Conservation (phyloP, 1,140 invertebrate genomes). For the Drosophila melanogaster region DNA sequence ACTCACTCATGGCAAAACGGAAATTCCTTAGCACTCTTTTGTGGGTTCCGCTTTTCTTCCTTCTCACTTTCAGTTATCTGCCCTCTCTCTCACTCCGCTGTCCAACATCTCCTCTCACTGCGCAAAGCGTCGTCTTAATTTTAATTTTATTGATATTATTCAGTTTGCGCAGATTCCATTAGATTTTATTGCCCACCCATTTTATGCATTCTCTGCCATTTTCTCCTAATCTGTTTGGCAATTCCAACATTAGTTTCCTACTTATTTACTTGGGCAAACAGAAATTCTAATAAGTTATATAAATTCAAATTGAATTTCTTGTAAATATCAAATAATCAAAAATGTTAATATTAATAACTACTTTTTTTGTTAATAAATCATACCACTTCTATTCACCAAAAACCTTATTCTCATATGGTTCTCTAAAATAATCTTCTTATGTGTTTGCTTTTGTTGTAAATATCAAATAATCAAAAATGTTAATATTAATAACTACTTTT, state of each 20-base stretch:
- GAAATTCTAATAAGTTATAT: not conserved
- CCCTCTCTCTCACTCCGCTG: constrained; percentile 4
- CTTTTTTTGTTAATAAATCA: too few relatives aligned
- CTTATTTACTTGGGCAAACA: not conserved
- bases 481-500: too few relatives aligned
- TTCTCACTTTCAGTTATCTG: constrained; percentile 7
- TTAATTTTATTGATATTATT: constrained; percentile 77
- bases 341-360: too few relatives aligned
- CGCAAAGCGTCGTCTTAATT: constrained; percentile 61
- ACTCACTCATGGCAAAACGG: constrained; percentile 3
- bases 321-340: too few relatives aligned
- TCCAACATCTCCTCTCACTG: constrained; percentile 11
- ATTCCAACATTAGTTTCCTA: constrained; percentile 14
- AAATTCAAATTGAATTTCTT: too few relatives aligned
- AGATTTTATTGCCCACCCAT: constrained; percentile 52
- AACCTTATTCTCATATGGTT: too few relatives aligned
- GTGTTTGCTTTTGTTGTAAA: too few relatives aligned
- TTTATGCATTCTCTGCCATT: constrained; percentile 40
- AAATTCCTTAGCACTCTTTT: constrained; percentile 66
- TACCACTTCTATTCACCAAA: too few relatives aligned
- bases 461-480: too few relatives aligned
- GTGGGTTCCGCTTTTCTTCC: constrained; percentile 48
- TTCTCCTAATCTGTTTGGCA: constrained; percentile 31
- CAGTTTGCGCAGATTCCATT: constrained; percentile 69
- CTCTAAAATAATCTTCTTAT: too few relatives aligned